Evolutionary conservation across 2,113 vertebrate species (phyloP), one percentile per base, ranked within the genome.

Genomic region (Seriola quinqueradiata): DNA sequence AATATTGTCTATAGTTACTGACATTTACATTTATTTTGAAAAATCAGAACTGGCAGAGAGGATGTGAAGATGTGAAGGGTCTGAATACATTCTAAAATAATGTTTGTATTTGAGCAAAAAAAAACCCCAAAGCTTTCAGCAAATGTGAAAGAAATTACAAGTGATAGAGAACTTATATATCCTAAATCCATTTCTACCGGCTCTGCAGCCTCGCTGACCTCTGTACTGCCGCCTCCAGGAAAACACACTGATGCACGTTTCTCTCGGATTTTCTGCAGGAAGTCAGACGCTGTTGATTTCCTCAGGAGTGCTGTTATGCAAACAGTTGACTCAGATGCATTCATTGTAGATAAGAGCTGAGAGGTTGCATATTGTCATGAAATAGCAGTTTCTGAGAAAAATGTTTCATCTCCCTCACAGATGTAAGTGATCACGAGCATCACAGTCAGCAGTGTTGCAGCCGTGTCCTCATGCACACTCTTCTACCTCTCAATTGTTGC

Each of bases 381-480:
- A 73, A 65, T 28, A 44, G 28, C 1, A 70, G 46, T 40, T 14
- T 28, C n/a, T 25, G 44, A 46, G 38, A 52, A 77, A 82, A 71
- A 17, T 5, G 44, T 13, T 75, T 92, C 86, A 95, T 94, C 93
- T 90, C 92, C 92, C 48, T 94, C 87, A 63, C 92, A 92, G 86
- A 93, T 87, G 77, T 87, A 87, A 66, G 83, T 84, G 48, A 91
- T 77, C 64, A 85, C 36, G 60, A 94, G 77, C 70, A 92, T 82
- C 79, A 90, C 46, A 44, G 85, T 69, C 21, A 95, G 78, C 66
- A 94, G 82, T 14, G 77, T 82, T 46, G 76, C 77, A 70, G 87
- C 90, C 83, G 93, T 89, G 75, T 87, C 77, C 7, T 90, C 42
- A 23, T 34, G 68, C 63, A 90, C 77, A 81, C 73, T 75, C 79